Conservation (phyloP, 2,797 vertebrate genomes). For the Anomalospiza imberbis region DNA sequence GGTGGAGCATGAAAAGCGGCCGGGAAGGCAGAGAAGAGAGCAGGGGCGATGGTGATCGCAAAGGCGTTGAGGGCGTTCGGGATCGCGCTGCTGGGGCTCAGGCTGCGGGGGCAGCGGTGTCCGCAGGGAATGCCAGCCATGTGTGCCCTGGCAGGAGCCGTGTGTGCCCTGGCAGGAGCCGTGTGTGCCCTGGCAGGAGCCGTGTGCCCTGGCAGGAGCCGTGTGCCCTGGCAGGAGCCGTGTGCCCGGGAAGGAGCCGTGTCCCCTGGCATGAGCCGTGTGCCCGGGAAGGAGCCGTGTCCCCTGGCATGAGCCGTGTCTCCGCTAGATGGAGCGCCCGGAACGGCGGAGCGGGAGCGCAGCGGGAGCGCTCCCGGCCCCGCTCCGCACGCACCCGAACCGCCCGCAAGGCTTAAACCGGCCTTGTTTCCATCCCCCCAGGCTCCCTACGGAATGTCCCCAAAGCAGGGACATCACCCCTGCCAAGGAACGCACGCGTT, state of each 20-base stretch:
- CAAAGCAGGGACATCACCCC: background rate
- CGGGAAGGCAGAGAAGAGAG: rapidly evolving
- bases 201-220: background rate
- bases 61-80: background rate
- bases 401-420: rapidly evolving
- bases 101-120: background rate
- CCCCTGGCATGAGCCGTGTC: background rate
- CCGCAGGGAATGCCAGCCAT: too few relatives aligned
- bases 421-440: background rate
- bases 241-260: background rate
- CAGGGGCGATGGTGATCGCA: rapidly evolving
- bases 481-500: rapidly evolving
- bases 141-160: too few relatives aligned
- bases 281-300: background rate
- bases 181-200: too few relatives aligned
- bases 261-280: background rate
- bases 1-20: rapidly evolving
- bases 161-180: background rate
- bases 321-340: conserved; percentile 48
- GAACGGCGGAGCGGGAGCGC: background rate
- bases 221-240: background rate
- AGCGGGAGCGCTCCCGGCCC: background rate
- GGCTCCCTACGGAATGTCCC: background rate
- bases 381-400: background rate
- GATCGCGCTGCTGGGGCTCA: background rate